Evolutionary conservation across 2,888 invertebrate genomes (phyloP).

Genomic region (Tanypteryx hageni): DNA sequence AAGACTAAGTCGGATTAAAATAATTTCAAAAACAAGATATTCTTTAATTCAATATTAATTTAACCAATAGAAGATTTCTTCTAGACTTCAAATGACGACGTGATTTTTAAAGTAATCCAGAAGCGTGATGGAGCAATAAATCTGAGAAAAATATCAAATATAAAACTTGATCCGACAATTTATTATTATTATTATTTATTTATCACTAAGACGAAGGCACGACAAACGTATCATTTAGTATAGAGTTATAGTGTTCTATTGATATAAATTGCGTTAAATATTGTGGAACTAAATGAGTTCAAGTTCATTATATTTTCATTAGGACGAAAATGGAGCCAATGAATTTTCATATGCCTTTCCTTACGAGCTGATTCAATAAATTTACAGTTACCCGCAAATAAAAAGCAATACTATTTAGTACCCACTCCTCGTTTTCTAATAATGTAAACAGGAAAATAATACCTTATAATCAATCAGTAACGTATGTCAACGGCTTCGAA

Average conservation of each 20-base stretch:
- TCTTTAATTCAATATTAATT: too few species aligned
- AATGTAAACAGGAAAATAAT: not conserved
- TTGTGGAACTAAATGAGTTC: not conserved
- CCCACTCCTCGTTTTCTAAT: not conserved
- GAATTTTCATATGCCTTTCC: not conserved
- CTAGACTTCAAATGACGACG: too few species aligned
- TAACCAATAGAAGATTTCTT: too few species aligned
- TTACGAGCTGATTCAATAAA: not conserved
- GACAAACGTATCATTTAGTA: too few species aligned
- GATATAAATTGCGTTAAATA: constrained; percentile 16
- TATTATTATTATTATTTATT: too few species aligned
- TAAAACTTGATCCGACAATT: too few species aligned
- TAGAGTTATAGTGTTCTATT: not conserved
- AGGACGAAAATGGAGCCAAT: not conserved
- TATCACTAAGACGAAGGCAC: too few species aligned
- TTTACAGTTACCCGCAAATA: constrained; percentile 5
- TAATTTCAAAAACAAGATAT: too few species aligned
- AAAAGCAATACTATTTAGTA: not conserved
- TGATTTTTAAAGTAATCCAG: too few species aligned
- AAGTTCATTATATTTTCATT: constrained; percentile 5
- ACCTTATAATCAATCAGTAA: not conserved
- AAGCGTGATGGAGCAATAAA: too few species aligned
- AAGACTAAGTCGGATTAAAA: too few species aligned
- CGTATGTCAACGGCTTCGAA: not conserved
- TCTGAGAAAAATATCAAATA: too few species aligned